Base-by-base conservation (phyloP, 2,113 vertebrate genomes). In the Gallinago paraguaiae region DNA sequence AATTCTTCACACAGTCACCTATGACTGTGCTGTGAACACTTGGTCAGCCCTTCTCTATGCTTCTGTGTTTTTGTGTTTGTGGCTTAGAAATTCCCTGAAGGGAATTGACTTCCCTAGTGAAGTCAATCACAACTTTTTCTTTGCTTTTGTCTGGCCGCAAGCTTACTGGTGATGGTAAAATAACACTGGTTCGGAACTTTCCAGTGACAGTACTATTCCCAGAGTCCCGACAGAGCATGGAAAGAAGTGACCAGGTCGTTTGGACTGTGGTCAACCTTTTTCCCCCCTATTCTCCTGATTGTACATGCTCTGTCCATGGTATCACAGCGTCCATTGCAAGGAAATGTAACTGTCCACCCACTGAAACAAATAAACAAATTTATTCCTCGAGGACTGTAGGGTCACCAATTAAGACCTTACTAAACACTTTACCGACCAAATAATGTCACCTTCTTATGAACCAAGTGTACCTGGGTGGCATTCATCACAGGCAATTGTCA, bases 231-330 rank as follows among this genome's bases (percentile, higher is more conserved):
- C 3, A 61, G 48, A 57, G 17, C 4, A 23, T 14, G 18, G 33
- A 43, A 82, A 71, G 60, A 71, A 6, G 6, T 30, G 28, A 54
- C 31, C 18, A 39, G 30, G 19, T 80, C 37, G 7, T 64, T 56
- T 2, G 8, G 24, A 6, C 18, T 43, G 23, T 17, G 48, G 13
- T 18, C 33, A 74, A 27, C 6, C 0, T 17, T 56, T 20, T 2
- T 0, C 0, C 31, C 0, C 31, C 41, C 6, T 43, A 2, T 50
- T 80, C 89, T 67, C n/a, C 39, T 51, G 12, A 65, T 50, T 5
- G 3, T 3, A 5, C 0, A 11, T 37, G 37, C 63, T 91, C 90
- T 97, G 35, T 95, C 90, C 74, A 54, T 82, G 81, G 75, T 93
- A 79, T 91, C 68, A 16, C 64, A 77, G 5, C 0, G 0, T 25